A percentile compares a stretch with the other conserved stretches of the same genome.
These are phyloP conservation scores for Sciurus niger DNA, from an alignment of 2,113 vertebrate species.

Conservation along the genomic window DNA sequence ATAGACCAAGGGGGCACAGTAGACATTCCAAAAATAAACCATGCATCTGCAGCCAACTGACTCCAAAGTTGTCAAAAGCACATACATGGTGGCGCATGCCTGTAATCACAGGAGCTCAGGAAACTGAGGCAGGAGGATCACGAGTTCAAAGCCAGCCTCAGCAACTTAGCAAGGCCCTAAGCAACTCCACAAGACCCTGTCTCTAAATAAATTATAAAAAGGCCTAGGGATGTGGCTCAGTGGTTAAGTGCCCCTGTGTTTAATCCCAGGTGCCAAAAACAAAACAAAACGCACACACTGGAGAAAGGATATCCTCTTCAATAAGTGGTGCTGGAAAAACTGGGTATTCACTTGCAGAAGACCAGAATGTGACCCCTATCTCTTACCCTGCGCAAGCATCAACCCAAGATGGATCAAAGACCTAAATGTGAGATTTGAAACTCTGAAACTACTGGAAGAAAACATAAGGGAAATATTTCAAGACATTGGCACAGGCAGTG, in stretches of 20 bases:
- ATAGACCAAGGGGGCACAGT: too few species aligned
- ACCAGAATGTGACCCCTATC: not conserved
- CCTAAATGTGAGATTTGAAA: not conserved
- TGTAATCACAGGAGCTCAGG: too few species aligned
- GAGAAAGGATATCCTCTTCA: not conserved
- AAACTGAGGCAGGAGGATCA: too few species aligned
- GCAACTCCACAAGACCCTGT: too few species aligned
- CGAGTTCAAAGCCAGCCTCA: too few species aligned
- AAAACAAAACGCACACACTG: not conserved
- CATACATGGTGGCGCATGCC: too few species aligned
- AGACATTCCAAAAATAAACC: not conserved
- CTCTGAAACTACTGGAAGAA: not conserved
- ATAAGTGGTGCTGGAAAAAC: not conserved
- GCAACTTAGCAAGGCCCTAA: too few species aligned
- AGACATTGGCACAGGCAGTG: not conserved
- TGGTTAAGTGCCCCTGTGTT: too few species aligned
- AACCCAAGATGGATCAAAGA: not conserved
- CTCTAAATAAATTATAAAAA: too few species aligned
- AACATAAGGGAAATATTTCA: not conserved
- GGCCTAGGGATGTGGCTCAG: too few species aligned
- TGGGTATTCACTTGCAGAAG: not conserved
- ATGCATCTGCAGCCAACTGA: not conserved
- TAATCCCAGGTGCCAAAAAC: too few species aligned
- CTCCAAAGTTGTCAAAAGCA: not conserved
- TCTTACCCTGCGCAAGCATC: not conserved